Base-by-base conservation (phyloP, 2,888 invertebrate species). In the Acanthosoma haemorrhoidale region DNA sequence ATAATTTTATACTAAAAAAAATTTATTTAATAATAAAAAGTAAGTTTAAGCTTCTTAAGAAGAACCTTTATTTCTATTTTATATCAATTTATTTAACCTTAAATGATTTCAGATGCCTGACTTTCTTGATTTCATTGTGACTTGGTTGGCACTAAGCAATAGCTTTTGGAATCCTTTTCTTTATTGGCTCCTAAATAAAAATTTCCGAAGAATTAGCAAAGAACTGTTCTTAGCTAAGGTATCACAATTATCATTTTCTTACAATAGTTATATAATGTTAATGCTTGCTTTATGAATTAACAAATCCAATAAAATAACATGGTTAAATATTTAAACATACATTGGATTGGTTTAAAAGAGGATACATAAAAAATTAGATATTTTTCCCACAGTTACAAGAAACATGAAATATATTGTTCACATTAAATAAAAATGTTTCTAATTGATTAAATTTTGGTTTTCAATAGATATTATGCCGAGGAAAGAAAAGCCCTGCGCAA, bases 151-250 rank as follows among this genome's bases (percentile, higher is more conserved):
- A 3, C 82, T 92, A 69, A 92, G 92, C 79, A 91, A 92, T 82
- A 92, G 92, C 79, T 90, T 93, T 79, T 92, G 92, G 92, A 92
- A 93, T 80, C 92, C 92, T 1, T 92, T 93, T 78, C 85, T 93
- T 71, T 93, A 92, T 80, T 92, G 92, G 92, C 83, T 92, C 58
- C 84, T 93, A 75, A 92, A 92, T 80, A 89, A 90, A 78, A 90
- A 92, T 78, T 93, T 92, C 80, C 84, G 92, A 76, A 85, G 91
- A 75, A 88, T 92, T 76, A 89, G 91, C 78, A 85, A 87, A 75
- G 90, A 91, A 77, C 80, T 92, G 71, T 81, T 92, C 73, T 86
- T 90, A 76, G 88, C 86, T 75, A 89, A 88, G 81, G 92, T 91
- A 81, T 84, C n/a, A 51, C 21, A 25, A 43, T 43, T 13, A 5